phyloP scores from a whole-genome alignment of 1,140 invertebrate genomes.

The Chelonus insularis region DNA sequence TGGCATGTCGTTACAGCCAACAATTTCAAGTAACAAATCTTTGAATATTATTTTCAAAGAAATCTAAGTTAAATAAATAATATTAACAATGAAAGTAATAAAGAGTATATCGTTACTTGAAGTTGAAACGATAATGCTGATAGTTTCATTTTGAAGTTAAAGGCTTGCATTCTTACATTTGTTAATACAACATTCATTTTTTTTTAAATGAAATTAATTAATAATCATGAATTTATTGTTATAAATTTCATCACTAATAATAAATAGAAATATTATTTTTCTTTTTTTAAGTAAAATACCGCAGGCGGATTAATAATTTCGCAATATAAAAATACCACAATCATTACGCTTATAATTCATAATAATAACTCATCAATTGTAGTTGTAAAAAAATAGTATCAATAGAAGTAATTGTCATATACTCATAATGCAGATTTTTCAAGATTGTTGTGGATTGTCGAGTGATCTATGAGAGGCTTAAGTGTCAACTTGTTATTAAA shows the following conservation, averaged over 20 bases:
- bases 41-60: not conserved
- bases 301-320: no score
- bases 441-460: slow-evolving; percentile 11
- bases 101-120: slow-evolving; percentile 9
- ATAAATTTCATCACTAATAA: no score
- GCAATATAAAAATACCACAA: no score
- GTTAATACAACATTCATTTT: not conserved
- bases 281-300: no score
- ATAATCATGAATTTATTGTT: no score
- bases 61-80: not conserved
- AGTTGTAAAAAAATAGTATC: not conserved
- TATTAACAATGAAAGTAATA: not conserved
- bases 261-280: no score
- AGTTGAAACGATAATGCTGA: slow-evolving; percentile 14
- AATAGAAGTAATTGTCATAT: slow-evolving; percentile 23
- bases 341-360: no score
- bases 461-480: slow-evolving; percentile 6
- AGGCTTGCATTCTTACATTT: not conserved
- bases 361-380: slow-evolving; percentile 5
- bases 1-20: slow-evolving; percentile 15
- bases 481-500: not conserved
- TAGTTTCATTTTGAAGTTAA: not conserved
- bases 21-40: slow-evolving; percentile 14
- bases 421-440: slow-evolving; percentile 36
- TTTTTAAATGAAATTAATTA: no score